phyloP scores from a whole-genome alignment of 2,888 invertebrate genomes.

The Drosophila fulvimacula region DNA sequence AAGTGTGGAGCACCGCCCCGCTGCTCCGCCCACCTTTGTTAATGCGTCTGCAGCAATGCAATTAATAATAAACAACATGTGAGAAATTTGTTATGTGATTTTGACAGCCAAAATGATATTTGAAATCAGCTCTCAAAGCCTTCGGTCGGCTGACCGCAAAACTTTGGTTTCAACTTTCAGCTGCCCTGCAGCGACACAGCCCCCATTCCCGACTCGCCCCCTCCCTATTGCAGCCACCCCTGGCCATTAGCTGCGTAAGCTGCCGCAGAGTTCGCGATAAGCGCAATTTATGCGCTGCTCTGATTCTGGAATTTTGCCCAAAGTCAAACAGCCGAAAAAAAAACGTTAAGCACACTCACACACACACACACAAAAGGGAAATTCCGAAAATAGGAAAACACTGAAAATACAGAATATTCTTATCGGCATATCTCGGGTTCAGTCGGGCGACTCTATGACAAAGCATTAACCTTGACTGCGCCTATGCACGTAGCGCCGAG shows the following conservation, averaged over 20 bases:
- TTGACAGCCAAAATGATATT: constrained; percentile 46
- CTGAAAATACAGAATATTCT: constrained; percentile 34
- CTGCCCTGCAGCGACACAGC: not conserved
- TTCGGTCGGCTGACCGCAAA: constrained; percentile 30
- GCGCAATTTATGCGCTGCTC: constrained; percentile 69
- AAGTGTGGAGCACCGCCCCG: not conserved
- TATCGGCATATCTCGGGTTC: constrained; percentile 63
- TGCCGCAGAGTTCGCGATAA: constrained; percentile 63
- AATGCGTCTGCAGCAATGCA: constrained; percentile 44
- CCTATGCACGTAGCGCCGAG: constrained; percentile 53
- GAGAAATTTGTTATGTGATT: constrained; percentile 55
- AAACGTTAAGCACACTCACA: not conserved
- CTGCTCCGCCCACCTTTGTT: not conserved
- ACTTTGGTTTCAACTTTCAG: constrained; percentile 10
- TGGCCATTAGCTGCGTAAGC: constrained; percentile 44
- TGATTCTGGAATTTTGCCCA: constrained; percentile 42
- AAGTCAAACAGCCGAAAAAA: constrained; percentile 39
- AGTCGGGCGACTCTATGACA: constrained; percentile 61
- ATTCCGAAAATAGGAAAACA: constrained; percentile 18
- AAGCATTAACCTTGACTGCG: constrained; percentile 77
- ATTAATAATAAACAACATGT: constrained; percentile 68
- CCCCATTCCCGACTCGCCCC: not conserved
- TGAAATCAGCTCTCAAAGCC: constrained; percentile 19
- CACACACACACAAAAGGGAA: constrained; percentile 2
- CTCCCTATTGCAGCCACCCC: not conserved